Percentiles rank a stretch among this genome's conserved stretches.
phyloP scores from a whole-genome alignment of 2,888 invertebrate genomes.

The Trissonchulus sp. region DNA sequence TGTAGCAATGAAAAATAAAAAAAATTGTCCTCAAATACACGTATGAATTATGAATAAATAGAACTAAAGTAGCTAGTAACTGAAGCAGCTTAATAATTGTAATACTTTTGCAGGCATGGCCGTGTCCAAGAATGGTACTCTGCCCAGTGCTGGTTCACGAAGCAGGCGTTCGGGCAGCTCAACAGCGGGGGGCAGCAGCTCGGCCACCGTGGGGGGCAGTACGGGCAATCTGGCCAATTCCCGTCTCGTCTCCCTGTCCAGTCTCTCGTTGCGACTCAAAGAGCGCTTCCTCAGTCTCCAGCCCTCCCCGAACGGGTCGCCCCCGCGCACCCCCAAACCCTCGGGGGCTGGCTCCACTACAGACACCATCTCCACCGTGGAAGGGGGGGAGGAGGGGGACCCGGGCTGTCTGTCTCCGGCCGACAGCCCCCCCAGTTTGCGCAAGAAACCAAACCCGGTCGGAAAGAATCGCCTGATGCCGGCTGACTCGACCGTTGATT shows the following conservation, averaged over 20 bases:
- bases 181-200: too few species aligned
- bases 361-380: neutral
- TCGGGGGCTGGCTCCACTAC: neutral
- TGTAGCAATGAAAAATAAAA: too few species aligned
- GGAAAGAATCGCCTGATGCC: neutral
- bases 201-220: too few species aligned
- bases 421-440: neutral
- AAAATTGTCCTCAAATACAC: too few species aligned
- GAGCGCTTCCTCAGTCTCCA: constrained; percentile 1
- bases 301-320: neutral
- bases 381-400: neutral
- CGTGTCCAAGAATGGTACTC: too few species aligned
- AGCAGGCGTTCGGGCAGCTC: too few species aligned
- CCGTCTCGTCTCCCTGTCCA: constrained; percentile 30
- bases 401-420: neutral
- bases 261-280: constrained; percentile 28
- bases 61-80: too few species aligned
- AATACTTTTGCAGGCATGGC: too few species aligned
- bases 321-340: neutral
- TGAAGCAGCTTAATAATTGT: too few species aligned
- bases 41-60: too few species aligned
- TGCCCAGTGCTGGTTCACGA: too few species aligned
- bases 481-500: neutral
- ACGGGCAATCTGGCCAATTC: neutral
- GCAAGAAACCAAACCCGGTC: neutral